Conservation (phyloP, 2,797 vertebrate genomes). For the Centropyge bicolor region DNA sequence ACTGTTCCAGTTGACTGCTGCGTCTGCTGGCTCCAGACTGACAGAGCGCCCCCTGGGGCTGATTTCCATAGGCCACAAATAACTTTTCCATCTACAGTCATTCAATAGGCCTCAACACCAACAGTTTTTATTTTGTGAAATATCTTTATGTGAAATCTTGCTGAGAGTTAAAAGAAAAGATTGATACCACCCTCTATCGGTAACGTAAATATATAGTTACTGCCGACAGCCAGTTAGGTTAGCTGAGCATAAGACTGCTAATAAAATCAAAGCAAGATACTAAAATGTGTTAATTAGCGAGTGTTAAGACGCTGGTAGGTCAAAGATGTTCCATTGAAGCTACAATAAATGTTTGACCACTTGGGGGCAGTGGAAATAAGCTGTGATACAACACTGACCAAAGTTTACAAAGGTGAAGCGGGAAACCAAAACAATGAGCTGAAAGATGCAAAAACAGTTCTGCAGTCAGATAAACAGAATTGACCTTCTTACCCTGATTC, state of each 20-base stretch:
- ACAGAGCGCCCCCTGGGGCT: neutral
- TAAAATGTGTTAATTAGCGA: neutral
- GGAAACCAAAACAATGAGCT: no score
- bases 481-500: neutral
- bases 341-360: no score
- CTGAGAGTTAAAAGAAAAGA: constrained; percentile 1
- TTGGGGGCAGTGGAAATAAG: no score
- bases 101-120: neutral
- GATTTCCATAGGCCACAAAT: constrained; percentile 13
- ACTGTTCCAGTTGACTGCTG: constrained; percentile 2
- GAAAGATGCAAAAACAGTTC: no score
- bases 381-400: no score
- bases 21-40: constrained; percentile 17
- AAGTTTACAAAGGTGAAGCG: no score
- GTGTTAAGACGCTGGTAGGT: neutral
- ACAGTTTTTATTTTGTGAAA: neutral
- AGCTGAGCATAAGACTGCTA: neutral
- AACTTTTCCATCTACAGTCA: neutral
- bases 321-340: no score
- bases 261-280: neutral
- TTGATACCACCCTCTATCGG: neutral
- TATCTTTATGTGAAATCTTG: neutral
- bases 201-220: neutral
- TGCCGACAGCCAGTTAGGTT: neutral
- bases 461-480: neutral